Base-by-base conservation (phyloP, 2,113 vertebrate genomes). In the Synodontis membranacea region DNA sequence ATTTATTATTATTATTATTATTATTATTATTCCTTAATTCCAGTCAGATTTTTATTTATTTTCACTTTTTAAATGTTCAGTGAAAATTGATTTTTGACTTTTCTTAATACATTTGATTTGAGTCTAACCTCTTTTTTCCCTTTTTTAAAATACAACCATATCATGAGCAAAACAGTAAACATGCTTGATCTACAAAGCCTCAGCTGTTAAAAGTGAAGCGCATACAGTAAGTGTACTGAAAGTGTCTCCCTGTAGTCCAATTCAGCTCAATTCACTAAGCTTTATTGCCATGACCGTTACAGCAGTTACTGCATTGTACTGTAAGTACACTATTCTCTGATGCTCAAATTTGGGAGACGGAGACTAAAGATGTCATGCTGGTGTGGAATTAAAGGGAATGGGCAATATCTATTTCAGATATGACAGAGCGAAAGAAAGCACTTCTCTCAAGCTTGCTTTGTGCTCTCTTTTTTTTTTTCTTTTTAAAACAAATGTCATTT, bases 401-500 rank as follows among this genome's bases (percentile, higher is more conserved):
- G 42, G 75, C 50, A 31, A 66, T 84, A 56, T 90, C 86, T 91
- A 81, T 89, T 91, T 91, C 86, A 88, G 80, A 86, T 87, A 84
- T 83, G 83, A 91, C 86, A 80, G 89, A 90, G 91, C 90, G 88
- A 91, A 91, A 89, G 83, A 82, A 85, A 89, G 88, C 48, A 85
- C 83, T 90, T 87, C 80, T 62, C 79, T 84, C 62, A 85, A 89
- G 86, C 85, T 90, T 79, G 85, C 84, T 90, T 90, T 92, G 86
- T 92, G 87, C 89, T 91, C 76, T 92, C 91, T 90, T 92, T 92
- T 84, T 82, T 92, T 91, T 90, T 92, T n/a, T n/a, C n/a, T n/a
- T n/a, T n/a, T n/a, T n/a, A n/a, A 91, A 88, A 88, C 85, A 83
- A 86, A 87, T 92, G 93, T 94, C 92, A 94, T 93, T 91, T 91